A percentile compares a stretch with the other conserved stretches of the same genome.
These are phyloP conservation scores for Atherix ibis DNA, from an alignment of 2,888 invertebrate genomes.

Conservation along the genomic window DNA sequence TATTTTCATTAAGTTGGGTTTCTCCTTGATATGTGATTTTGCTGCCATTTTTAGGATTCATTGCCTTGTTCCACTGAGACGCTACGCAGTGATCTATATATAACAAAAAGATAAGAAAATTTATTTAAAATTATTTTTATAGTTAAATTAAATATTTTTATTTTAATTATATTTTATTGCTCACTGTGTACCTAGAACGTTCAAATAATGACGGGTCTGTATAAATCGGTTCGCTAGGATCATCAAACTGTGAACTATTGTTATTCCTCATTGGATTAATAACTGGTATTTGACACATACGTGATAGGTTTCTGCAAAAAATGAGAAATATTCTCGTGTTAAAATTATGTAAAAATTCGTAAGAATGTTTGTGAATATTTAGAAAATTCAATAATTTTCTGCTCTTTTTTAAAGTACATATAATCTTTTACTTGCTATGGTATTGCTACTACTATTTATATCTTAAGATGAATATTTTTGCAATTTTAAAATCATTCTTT, in stretches of 20 bases:
- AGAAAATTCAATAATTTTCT: slow-evolving; percentile 3
- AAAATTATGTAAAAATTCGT: neutral
- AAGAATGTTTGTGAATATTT: no score
- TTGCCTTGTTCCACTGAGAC: slow-evolving; percentile 24
- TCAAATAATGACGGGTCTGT: slow-evolving; percentile 85
- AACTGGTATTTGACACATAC: slow-evolving; percentile 34
- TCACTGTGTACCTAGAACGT: slow-evolving; percentile 57
- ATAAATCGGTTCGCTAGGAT: slow-evolving; percentile 86
- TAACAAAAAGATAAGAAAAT: no score
- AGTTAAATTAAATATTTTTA: no score
- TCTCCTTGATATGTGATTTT: no score
- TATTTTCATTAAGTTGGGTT: no score
- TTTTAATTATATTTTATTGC: no score
- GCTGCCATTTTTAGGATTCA: slow-evolving; percentile 10
- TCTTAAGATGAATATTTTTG: no score
- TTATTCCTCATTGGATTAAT: slow-evolving; percentile 36
- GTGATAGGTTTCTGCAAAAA: slow-evolving; percentile 27
- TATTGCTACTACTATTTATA: no score
- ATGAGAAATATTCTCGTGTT: neutral
- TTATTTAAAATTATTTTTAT: slow-evolving; percentile 9
- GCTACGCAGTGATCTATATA: slow-evolving; percentile 31
- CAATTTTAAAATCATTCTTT: no score
- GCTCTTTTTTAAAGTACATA: no score
- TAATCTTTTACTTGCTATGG: no score
- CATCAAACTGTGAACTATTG: slow-evolving; percentile 45